A percentile compares a stretch with the other conserved stretches of the same genome.
Conservation (phyloP, 2,888 invertebrate genomes). For the Azorinus chamasolen region DNA sequence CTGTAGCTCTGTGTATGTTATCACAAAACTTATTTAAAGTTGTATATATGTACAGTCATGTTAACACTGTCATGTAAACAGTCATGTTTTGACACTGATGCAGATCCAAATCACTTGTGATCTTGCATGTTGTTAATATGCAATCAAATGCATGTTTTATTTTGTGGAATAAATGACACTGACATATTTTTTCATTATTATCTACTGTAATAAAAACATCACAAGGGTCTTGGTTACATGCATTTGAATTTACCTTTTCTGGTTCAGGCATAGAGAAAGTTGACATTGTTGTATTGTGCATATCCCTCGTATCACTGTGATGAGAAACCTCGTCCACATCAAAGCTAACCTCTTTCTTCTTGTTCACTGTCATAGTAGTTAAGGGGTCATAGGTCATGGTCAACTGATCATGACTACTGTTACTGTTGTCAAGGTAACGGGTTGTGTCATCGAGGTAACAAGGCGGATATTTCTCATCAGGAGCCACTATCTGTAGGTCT, state of each 20-base stretch:
- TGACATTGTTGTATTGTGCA: conserved; percentile 58
- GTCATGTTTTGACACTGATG: too few species aligned
- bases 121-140: too few species aligned
- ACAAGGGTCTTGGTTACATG: too few species aligned
- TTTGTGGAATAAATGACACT: too few species aligned
- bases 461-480: conserved; percentile 62
- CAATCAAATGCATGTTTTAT: too few species aligned
- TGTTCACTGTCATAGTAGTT: conserved; percentile 27
- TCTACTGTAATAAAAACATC: too few species aligned
- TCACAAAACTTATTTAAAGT: too few species aligned
- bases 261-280: conserved; percentile 58
- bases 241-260: conserved; percentile 48
- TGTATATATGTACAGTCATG: too few species aligned
- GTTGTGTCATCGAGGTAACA: conserved; percentile 58
- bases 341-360: conserved; percentile 63
- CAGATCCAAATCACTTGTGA: too few species aligned
- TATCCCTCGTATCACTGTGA: conserved; percentile 38
- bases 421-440: conserved; percentile 53
- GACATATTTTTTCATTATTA: too few species aligned
- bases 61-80: too few species aligned
- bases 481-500: conserved; percentile 55
- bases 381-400: conserved; percentile 61
- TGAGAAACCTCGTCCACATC: conserved; percentile 52
- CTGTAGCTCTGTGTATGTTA: too few species aligned
- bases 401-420: conserved; percentile 52